Percentiles rank a stretch among this genome's conserved stretches.
Evolutionary conservation across 92 coral and sea anemone genomes (phyloP).

Genomic region (Blastomussa wellsi): DNA sequence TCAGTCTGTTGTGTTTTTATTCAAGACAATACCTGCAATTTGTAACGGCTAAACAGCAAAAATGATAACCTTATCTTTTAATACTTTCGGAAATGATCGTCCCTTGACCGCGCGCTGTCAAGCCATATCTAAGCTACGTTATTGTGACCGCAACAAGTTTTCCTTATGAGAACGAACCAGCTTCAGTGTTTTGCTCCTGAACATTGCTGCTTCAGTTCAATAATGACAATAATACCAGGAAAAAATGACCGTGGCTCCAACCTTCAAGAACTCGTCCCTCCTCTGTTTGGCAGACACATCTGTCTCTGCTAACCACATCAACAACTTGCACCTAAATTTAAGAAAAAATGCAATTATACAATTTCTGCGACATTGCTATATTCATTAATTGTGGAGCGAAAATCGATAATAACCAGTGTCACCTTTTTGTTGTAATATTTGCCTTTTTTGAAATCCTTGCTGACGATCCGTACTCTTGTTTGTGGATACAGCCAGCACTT

Average conservation of each 20-base stretch:
- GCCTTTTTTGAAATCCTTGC: slow-evolving; percentile 90
- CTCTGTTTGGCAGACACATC: slow-evolving; percentile 89
- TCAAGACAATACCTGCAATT: no score
- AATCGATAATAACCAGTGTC: background rate
- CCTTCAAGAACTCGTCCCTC: slow-evolving; percentile 93
- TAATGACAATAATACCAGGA: background rate
- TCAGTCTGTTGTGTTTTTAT: no score
- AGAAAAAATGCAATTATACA: background rate
- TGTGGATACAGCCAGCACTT: slow-evolving; percentile 94
- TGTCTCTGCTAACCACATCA: slow-evolving; percentile 76
- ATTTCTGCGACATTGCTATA: background rate
- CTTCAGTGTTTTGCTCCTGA: background rate
- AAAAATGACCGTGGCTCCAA: background rate
- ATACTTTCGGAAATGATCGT: no score
- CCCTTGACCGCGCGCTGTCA: no score
- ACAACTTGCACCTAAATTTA: slow-evolving; percentile 79
- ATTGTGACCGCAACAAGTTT: no score
- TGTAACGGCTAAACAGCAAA: no score
- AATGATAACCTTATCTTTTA: no score
- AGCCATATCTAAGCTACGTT: no score
- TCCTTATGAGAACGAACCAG: no score
- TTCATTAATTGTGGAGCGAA: background rate
- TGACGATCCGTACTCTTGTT: slow-evolving; percentile 85
- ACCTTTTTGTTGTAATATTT: slow-evolving; percentile 92
- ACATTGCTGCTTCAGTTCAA: background rate